Base-by-base conservation (phyloP, 2,888 invertebrate genomes). In the Drosophila macrospina region DNA sequence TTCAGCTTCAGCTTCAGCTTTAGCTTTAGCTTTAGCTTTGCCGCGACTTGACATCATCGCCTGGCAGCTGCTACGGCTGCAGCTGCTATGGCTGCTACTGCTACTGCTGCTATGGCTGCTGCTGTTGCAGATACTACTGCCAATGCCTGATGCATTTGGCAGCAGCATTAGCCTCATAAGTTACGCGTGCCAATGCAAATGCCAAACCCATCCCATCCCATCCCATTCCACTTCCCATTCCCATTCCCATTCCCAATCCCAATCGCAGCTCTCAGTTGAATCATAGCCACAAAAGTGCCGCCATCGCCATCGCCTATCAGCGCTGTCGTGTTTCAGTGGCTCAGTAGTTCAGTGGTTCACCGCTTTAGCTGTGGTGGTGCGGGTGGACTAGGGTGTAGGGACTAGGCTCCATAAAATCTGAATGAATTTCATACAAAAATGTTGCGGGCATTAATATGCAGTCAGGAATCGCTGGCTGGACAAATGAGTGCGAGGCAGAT, bases 11-110 rank as follows among this genome's bases (percentile, higher is more conserved):
- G 16, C 56, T 28, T 42, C 30, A 61, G 55, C 78, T 56, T 69
- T 13, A 13, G 24, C 47, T 24, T 28, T 15, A 13, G 48, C 15
- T 52, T 36, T 47, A 26, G 20, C 30, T 16, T 41, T 34, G 34
- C 36, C 41, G 51, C 64, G n/a, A 60, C 80, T 81, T 82, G 81
- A 82, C 81, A 82, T 82, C 81, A 82, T 86, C 81, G 72, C 69
- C 80, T 47, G 67, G 63, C 74, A 70, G 62, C 61, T 54, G 72
- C 39, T 39, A 16, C 37, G 16, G 15, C 15, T 39, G 15, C 37
- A 15, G 10, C 8, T 26, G 26, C 26, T 26, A n/a, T n/a, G 67
- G 63, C 74, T 66, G 62, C 57, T 54, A 66, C 39, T 39, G 10
- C 16, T 16, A 10, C 16, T 39, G 16, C 16, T 10, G 10, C 8